A percentile compares a stretch with the other conserved stretches of the same genome.
These are phyloP conservation scores for Leptinotarsa defecta DNA, from an alignment of 1,140 invertebrate species.

Conservation along the genomic window DNA sequence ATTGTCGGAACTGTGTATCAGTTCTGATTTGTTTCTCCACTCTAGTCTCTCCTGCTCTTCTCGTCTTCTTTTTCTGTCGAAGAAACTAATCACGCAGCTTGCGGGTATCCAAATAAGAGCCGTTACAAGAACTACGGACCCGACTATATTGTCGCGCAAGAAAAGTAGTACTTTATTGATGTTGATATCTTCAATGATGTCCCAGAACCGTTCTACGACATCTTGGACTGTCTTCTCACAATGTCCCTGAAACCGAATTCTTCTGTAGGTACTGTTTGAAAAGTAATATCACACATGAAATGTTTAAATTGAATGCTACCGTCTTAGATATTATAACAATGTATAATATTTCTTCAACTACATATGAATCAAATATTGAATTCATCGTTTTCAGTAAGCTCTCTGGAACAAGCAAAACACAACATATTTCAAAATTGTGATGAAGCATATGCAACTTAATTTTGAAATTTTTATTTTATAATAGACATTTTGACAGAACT, in stretches of 20 bases:
- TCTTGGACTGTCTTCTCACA: constrained; percentile 95
- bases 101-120: constrained; percentile 91
- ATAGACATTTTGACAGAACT: too few species aligned
- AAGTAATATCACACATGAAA: not conserved
- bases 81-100: constrained; percentile 80
- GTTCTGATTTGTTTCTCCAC: constrained; percentile 58
- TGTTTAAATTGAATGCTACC: not conserved
- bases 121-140: constrained; percentile 85
- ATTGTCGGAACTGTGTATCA: constrained; percentile 66
- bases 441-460: too few species aligned
- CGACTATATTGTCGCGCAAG: constrained; percentile 86
- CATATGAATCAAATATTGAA: too few species aligned
- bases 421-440: too few species aligned
- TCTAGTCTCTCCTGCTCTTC: constrained; percentile 50
- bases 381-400: too few species aligned
- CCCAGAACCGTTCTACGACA: constrained; percentile 93
- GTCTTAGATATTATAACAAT: too few species aligned
- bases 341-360: too few species aligned
- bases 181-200: constrained; percentile 95
- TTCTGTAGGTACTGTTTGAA: constrained; percentile 23
- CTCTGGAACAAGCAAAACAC: too few species aligned
- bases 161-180: constrained; percentile 90
- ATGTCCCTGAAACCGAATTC: constrained; percentile 68
- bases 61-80: constrained; percentile 65
- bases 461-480: too few species aligned